Evolutionary conservation across 2,888 invertebrate genomes (phyloP).

Genomic region (Rotaria socialis): DNA sequence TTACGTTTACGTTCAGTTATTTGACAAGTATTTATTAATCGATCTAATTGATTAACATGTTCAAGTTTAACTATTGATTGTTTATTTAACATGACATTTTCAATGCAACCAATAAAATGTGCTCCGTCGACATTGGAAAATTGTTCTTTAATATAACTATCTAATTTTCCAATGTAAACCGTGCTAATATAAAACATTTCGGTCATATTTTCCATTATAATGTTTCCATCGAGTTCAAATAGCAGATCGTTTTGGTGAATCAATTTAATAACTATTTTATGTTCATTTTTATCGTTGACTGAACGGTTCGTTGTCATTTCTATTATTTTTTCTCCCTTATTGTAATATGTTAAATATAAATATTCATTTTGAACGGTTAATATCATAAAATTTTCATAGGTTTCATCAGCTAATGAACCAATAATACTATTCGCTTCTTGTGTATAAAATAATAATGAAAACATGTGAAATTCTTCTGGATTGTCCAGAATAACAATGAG

Average conservation of each 20-base stretch:
- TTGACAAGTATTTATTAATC: neutral
- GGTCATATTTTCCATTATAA: neutral
- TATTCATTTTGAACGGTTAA: neutral
- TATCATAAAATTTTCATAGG: slow-evolving; percentile 5
- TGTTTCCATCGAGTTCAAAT: neutral
- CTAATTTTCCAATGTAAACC: slow-evolving; percentile 15
- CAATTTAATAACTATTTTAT: neutral
- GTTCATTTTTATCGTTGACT: neutral
- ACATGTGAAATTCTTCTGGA: neutral
- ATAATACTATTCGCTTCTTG: neutral
- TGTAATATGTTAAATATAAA: neutral
- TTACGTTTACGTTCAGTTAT: neutral
- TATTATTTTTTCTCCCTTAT: neutral
- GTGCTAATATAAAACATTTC: neutral
- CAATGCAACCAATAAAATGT: slow-evolving; percentile 5
- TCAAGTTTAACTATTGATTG: neutral
- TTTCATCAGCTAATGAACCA: neutral
- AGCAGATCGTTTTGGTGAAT: neutral
- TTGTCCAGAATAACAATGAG: neutral
- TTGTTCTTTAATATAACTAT: neutral
- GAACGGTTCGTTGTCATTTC: neutral
- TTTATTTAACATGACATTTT: neutral
- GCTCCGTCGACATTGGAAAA: neutral
- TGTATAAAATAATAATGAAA: slow-evolving; percentile 12
- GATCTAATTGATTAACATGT: neutral